A percentile compares a stretch with the other conserved stretches of the same genome.
phyloP scores from a whole-genome alignment of 2,888 invertebrate species.

The Drosophila setosimentum region DNA sequence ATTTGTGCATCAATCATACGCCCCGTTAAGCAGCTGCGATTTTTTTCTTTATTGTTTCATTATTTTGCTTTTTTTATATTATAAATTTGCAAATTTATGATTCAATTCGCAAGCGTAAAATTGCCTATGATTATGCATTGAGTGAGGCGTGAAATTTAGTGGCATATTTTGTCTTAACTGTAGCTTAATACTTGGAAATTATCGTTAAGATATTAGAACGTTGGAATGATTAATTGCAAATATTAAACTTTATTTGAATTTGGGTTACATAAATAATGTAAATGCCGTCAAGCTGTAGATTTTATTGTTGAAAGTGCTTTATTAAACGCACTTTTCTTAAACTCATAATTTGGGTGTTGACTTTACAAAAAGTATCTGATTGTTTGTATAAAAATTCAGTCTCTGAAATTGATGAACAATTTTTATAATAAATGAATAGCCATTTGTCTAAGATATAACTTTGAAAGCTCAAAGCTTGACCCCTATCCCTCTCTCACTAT shows the following conservation, averaged over 20 bases:
- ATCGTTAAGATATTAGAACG: neutral
- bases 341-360: neutral
- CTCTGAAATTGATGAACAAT: neutral
- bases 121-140: conserved; percentile 1
- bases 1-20: conserved; percentile 63
- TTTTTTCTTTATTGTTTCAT: conserved; percentile 5
- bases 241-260: neutral
- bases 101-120: conserved; percentile 4
- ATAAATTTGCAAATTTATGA: conserved; percentile 22
- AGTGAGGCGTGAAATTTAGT: neutral
- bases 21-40: conserved; percentile 31
- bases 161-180: neutral
- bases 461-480: neutral
- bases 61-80: neutral
- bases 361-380: neutral
- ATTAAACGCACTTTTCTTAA: neutral
- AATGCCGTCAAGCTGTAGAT: neutral
- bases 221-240: neutral
- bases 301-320: neutral
- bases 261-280: neutral
- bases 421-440: neutral
- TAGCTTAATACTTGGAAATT: neutral
- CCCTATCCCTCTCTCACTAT: neutral
- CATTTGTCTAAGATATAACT: neutral
- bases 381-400: neutral